A percentile compares a stretch with the other conserved stretches of the same genome.
phyloP scores from a whole-genome alignment of 30 jellyfish, hydroid and myxozoan species.

The Cassiopea andromeda region DNA sequence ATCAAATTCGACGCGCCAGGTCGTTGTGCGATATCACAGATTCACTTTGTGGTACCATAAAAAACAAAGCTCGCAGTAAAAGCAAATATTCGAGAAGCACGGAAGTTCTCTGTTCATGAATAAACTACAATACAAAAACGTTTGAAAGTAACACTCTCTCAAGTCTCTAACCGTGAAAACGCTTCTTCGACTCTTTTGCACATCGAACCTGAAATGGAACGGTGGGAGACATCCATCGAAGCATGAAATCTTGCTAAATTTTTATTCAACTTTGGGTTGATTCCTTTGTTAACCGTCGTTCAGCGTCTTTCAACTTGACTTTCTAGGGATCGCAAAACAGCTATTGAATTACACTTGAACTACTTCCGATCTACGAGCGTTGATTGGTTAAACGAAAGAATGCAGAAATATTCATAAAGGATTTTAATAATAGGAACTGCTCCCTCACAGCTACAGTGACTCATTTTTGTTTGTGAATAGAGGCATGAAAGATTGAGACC shows the following conservation, averaged over 20 bases:
- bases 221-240: constrained; percentile 43
- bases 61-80: background rate
- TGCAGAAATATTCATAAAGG: background rate
- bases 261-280: background rate
- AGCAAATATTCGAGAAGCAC: background rate
- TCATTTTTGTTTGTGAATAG: background rate
- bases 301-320: constrained; percentile 2
- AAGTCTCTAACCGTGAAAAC: background rate
- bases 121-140: background rate
- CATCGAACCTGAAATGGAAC: background rate
- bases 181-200: background rate
- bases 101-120: constrained; percentile 1
- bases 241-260: constrained; percentile 21
- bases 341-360: background rate
- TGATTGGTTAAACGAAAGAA: constrained; percentile 45
- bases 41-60: background rate
- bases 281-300: constrained; percentile 9
- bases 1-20: background rate
- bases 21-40: background rate
- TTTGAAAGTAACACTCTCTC: background rate
- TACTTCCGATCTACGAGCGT: background rate
- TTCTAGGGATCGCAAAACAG: background rate
- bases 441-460: constrained; percentile 37
- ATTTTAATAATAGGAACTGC: background rate
- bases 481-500: background rate